Conservation (phyloP, 2,888 invertebrate species). For the Drosophila emarginata region DNA sequence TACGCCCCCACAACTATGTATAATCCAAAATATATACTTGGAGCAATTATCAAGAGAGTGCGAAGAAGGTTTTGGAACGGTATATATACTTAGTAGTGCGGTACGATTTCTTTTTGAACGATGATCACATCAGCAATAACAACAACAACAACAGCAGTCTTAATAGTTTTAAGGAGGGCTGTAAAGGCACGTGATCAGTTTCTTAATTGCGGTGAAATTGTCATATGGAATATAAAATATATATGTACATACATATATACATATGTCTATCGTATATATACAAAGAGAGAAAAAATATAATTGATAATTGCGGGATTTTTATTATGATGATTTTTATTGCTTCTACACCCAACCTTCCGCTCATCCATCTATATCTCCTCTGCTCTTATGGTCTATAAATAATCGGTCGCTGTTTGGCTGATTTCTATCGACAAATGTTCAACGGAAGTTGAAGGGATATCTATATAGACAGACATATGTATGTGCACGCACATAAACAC, state of each 20-base stretch:
- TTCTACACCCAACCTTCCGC: background rate
- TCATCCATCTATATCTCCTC: background rate
- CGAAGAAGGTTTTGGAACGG: constrained; percentile 25
- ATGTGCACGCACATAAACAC: background rate
- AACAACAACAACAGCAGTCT: background rate
- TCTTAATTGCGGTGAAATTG: constrained; percentile 46
- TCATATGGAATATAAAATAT: constrained; percentile 8
- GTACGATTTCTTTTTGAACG: background rate
- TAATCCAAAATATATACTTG: constrained; percentile 60
- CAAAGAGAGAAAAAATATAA: constrained; percentile 1
- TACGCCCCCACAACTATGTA: constrained; percentile 56
- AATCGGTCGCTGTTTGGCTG: constrained; percentile 35
- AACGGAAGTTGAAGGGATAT: constrained; percentile 15
- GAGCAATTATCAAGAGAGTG: constrained; percentile 58
- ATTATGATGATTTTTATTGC: constrained; percentile 35
- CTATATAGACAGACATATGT: background rate
- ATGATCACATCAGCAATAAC: constrained; percentile 10
- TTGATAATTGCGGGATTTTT: constrained; percentile 40
- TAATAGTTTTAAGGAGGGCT: background rate
- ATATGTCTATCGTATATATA: background rate
- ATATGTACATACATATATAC: background rate
- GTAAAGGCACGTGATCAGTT: constrained; percentile 51
- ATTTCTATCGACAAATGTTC: constrained; percentile 28
- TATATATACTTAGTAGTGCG: background rate
- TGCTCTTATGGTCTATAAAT: constrained; percentile 16